Conservation (phyloP, 2,113 vertebrate species). For the Colinus virginianus region DNA sequence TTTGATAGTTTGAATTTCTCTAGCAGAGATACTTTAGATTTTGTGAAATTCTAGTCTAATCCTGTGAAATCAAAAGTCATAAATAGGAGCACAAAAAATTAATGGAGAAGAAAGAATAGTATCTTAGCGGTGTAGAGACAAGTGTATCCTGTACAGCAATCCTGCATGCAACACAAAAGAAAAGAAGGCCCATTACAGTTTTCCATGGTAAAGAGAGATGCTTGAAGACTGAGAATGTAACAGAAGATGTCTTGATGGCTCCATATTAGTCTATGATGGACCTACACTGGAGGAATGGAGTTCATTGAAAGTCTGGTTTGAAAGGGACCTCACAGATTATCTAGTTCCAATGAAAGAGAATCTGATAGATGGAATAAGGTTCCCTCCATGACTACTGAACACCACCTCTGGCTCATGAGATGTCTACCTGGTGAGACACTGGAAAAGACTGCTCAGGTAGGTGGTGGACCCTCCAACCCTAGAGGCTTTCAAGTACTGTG, state of each 20-base stretch:
- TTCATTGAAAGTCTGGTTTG: no score
- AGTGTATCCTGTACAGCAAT: background rate
- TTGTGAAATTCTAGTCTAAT: conserved; percentile 37
- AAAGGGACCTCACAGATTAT: no score
- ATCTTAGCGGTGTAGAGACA: background rate
- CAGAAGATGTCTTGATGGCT: background rate
- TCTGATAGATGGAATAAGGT: background rate
- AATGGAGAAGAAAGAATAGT: background rate
- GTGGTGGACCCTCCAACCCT: no score
- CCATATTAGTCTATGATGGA: background rate
- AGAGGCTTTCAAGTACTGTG: no score
- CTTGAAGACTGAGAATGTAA: background rate
- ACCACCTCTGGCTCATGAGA: background rate
- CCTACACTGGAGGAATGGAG: background rate
- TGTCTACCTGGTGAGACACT: no score
- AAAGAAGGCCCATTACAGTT: background rate
- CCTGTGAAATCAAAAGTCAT: conserved; percentile 17
- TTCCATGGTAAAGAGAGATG: background rate
- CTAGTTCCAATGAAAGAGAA: background rate
- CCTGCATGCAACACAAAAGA: background rate
- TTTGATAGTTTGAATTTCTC: conserved; percentile 9
- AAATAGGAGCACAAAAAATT: background rate
- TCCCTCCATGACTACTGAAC: background rate
- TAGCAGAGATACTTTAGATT: conserved; percentile 28
- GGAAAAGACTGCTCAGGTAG: no score